These are phyloP conservation scores for Antheraea pernyi DNA, from an alignment of 1,140 invertebrate species.

Conservation along the genomic window DNA sequence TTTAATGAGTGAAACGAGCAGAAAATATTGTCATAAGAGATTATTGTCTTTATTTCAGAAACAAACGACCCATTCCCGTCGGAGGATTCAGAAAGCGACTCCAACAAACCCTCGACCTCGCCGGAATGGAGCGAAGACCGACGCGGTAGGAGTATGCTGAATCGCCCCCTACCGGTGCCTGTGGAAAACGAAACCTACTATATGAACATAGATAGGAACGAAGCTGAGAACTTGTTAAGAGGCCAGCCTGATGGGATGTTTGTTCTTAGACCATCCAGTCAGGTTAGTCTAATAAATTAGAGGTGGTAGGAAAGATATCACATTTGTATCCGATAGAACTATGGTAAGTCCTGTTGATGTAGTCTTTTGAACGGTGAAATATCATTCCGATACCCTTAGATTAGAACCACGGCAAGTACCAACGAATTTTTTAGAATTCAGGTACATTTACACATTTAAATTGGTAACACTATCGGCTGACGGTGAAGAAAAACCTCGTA, in stretches of 20 bases:
- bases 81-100: slow-evolving; percentile 44
- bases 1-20: too few species aligned
- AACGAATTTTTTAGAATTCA: too few species aligned
- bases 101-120: slow-evolving; percentile 14
- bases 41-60: slow-evolving; percentile 31
- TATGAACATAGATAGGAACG: slow-evolving; percentile 68
- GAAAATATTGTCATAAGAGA: too few species aligned
- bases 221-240: slow-evolving; percentile 65
- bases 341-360: too few species aligned
- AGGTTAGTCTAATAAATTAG: slow-evolving; percentile 41
- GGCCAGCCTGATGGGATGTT: slow-evolving; percentile 73
- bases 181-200: slow-evolving; percentile 74
- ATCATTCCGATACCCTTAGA: too few species aligned
- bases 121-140: slow-evolving; percentile 41
- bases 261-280: slow-evolving; percentile 69
- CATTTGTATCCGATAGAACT: too few species aligned
- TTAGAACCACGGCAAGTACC: too few species aligned
- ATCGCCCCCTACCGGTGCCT: slow-evolving; percentile 70
- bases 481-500: too few species aligned
- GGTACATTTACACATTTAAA: too few species aligned
- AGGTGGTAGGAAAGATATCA: too few species aligned
- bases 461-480: too few species aligned
- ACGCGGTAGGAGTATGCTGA: slow-evolving; percentile 51
- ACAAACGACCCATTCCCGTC: slow-evolving; percentile 48
- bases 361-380: too few species aligned